Evolutionary conservation across 2,113 vertebrate species (phyloP).

Genomic region (Parotia lawesii): DNA sequence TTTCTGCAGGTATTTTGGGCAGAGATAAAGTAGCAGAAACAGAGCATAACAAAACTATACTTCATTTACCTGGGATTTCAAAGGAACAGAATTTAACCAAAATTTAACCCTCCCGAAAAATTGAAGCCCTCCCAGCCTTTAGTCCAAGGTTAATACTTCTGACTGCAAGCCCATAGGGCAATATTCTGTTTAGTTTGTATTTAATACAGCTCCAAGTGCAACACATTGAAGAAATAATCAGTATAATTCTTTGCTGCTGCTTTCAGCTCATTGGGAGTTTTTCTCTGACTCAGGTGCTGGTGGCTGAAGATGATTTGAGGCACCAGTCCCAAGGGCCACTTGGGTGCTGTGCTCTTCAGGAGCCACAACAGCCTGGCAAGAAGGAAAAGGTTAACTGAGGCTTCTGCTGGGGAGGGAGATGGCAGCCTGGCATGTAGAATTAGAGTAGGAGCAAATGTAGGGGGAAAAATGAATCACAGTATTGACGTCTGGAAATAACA

Average conservation of each 20-base stretch:
- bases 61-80: neutral
- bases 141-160: neutral
- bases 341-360: neutral
- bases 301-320: neutral
- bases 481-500: conserved; percentile 27
- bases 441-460: neutral
- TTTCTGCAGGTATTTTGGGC: neutral
- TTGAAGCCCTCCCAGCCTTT: neutral
- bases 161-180: neutral
- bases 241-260: neutral
- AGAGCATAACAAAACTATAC: neutral
- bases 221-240: neutral
- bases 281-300: neutral
- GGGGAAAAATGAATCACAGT: neutral
- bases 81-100: neutral
- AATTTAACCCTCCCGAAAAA: neutral
- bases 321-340: neutral
- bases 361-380: neutral
- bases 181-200: neutral
- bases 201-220: neutral
- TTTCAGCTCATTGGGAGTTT: neutral
- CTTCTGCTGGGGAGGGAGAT: neutral
- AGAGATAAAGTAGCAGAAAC: neutral
- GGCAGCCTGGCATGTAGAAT: neutral
- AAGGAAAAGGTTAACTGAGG: neutral